A percentile compares a stretch with the other conserved stretches of the same genome.
Evolutionary conservation across 2,888 invertebrate species (phyloP).

Genomic region (Sceliomorpha sp.): DNA sequence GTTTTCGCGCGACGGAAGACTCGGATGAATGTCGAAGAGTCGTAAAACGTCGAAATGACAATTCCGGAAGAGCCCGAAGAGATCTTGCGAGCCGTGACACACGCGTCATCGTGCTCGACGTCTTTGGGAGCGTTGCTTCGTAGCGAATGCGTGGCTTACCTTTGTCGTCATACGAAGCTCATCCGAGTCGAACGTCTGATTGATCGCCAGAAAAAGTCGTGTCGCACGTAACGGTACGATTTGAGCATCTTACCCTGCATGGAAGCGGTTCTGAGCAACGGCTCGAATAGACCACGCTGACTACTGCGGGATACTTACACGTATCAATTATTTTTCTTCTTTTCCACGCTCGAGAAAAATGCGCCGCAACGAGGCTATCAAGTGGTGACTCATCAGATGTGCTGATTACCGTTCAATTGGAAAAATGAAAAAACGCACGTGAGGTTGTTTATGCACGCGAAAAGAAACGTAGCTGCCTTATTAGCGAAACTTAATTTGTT

Average conservation of each 20-base stretch:
- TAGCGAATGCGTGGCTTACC: conserved; percentile 45
- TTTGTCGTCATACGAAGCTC: conserved; percentile 42
- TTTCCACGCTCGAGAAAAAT: conserved; percentile 46
- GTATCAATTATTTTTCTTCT: conserved; percentile 56
- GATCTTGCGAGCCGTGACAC: conserved; percentile 23
- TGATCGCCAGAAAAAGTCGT: conserved; percentile 63
- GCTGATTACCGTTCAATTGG: conserved; percentile 54
- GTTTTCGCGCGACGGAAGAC: no score
- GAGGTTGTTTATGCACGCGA: conserved; percentile 1
- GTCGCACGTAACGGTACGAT: conserved; percentile 73
- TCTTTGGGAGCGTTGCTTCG: conserved; percentile 39
- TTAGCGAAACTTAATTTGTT: no score
- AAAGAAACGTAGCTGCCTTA: not conserved
- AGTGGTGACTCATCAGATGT: conserved; percentile 49
- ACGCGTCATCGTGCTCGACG: conserved; percentile 25
- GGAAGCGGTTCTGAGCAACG: conserved; percentile 71
- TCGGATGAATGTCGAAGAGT: no score
- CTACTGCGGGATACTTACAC: conserved; percentile 56
- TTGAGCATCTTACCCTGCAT: conserved; percentile 74
- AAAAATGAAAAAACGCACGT: conserved; percentile 28
- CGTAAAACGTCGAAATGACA: no score
- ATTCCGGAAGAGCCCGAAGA: no score
- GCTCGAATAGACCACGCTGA: conserved; percentile 70
- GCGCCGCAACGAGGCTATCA: conserved; percentile 53
- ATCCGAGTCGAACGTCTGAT: conserved; percentile 59